Base-by-base conservation (phyloP, 2,113 vertebrate species). In the Genyomyrus donnyi region DNA sequence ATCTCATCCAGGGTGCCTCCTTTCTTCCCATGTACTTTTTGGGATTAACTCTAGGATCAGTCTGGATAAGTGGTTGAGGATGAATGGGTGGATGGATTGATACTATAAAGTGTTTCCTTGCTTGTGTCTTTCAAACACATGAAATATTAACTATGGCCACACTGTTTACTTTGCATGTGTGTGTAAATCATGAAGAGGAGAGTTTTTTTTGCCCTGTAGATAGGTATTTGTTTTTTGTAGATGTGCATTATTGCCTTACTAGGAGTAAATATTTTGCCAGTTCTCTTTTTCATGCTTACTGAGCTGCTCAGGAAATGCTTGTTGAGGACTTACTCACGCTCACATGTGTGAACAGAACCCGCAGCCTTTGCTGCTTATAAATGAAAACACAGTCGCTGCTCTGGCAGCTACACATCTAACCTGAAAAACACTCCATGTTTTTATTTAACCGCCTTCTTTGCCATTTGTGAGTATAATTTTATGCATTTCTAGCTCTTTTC, bases 331-430 rank as follows among this genome's bases (percentile, higher is more conserved):
- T 89, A 89, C 87, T 90, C 90, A 88, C 90, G 46, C 77, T 88
- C 74, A 53, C 91, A 93, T 91, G 94, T 92, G 92, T 89, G 91
- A 92, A 85, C 88, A 89, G 74, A 87, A 91, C 90, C 93, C 88
- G 90, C 92, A 91, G 89, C 92, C 93, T 92, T 91, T 77, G 70
- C 89, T 91, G 85, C 90, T 84, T 91, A 90, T 92, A 93, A 95
- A 95, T 94, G 94, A 93, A 94, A 93, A 93, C 93, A 91, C 92
- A 87, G 87, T 89, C 58, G 52, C 62, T 85, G 80, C 45, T n/a
- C 89, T 89, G 46, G 66, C 85, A 83, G 87, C 15, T 74, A 66
- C 87, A 85, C 83, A 89, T 87, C 56, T 88, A 39, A 39, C 77
- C 21, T 85, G 86, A 58, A 70, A 62, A 42, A 42, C 46, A 19